phyloP scores from a whole-genome alignment of 2,797 vertebrate genomes.

The Octomys mimax region DNA sequence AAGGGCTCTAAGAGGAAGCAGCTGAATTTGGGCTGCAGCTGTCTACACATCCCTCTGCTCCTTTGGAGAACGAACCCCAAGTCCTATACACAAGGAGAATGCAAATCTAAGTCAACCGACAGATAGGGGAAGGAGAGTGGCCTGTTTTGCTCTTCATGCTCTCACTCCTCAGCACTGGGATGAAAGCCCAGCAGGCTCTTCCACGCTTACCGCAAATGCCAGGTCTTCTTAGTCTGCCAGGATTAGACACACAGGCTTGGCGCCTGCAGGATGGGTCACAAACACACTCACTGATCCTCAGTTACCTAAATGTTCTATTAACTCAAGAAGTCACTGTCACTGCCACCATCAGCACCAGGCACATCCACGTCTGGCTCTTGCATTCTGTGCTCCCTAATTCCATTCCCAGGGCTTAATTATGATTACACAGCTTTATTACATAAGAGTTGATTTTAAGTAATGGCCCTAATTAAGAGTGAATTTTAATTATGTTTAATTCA shows the following conservation, averaged over 20 bases:
- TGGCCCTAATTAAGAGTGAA: slow-evolving; percentile 81
- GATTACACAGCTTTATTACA: slow-evolving; percentile 76
- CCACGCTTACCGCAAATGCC: not conserved
- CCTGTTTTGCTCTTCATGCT: not conserved
- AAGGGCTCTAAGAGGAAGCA: no score
- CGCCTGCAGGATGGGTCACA: not conserved
- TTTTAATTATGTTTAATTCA: slow-evolving; percentile 81
- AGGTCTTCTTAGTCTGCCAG: not conserved
- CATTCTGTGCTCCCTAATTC: slow-evolving; percentile 65
- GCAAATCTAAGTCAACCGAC: not conserved
- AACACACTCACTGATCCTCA: fast-evolving
- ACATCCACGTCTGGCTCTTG: slow-evolving; percentile 26
- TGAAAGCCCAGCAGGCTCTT: not conserved
- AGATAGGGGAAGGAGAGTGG: not conserved
- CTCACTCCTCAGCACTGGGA: not conserved
- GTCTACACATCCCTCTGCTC: not conserved
- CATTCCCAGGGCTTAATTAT: slow-evolving; percentile 80
- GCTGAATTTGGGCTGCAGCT: not conserved
- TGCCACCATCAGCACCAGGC: not conserved
- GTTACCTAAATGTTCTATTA: not conserved
- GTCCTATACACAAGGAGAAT: not conserved
- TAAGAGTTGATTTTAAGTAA: slow-evolving; percentile 81
- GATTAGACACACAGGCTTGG: not conserved
- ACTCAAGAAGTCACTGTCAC: not conserved
- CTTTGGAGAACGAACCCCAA: not conserved